A percentile compares a stretch with the other conserved stretches of the same genome.
phyloP scores from a whole-genome alignment of 2,113 vertebrate genomes.

The Oceanodroma tethys region DNA sequence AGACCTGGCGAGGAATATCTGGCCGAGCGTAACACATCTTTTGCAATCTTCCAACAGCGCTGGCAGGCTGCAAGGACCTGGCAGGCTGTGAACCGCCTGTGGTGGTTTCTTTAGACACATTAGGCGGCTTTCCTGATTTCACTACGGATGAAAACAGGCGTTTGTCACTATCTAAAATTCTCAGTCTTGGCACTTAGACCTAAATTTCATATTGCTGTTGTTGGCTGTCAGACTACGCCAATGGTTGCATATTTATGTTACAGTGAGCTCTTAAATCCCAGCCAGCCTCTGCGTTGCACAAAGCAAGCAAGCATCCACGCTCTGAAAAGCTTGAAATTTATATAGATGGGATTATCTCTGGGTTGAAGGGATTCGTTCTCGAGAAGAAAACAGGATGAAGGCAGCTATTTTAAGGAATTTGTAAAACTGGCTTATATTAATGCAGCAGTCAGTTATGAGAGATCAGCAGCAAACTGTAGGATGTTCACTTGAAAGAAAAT shows the following conservation, averaged over 20 bases:
- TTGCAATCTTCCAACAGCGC: fast-evolving
- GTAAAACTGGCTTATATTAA: background rate
- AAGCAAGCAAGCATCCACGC: background rate
- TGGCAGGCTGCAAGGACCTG: background rate
- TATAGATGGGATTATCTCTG: background rate
- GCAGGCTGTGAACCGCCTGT: background rate
- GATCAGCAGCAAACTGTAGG: background rate
- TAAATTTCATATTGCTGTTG: background rate
- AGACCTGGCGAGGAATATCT: background rate
- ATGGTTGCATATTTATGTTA: background rate
- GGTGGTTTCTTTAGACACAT: background rate
- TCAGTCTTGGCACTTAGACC: background rate
- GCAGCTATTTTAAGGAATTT: background rate
- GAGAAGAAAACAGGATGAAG: slow-evolving; percentile 1
- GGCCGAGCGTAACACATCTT: background rate
- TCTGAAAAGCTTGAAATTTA: background rate
- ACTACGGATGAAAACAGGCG: background rate
- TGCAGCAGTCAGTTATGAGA: background rate
- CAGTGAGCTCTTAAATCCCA: background rate
- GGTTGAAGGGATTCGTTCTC: background rate
- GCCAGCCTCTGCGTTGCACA: background rate
- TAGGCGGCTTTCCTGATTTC: slow-evolving; percentile 44
- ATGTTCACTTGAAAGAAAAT: background rate
- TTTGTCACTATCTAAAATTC: background rate
- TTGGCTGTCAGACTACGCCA: background rate